phyloP scores from a whole-genome alignment of 2,113 vertebrate genomes.

The Capreolus pygargus region DNA sequence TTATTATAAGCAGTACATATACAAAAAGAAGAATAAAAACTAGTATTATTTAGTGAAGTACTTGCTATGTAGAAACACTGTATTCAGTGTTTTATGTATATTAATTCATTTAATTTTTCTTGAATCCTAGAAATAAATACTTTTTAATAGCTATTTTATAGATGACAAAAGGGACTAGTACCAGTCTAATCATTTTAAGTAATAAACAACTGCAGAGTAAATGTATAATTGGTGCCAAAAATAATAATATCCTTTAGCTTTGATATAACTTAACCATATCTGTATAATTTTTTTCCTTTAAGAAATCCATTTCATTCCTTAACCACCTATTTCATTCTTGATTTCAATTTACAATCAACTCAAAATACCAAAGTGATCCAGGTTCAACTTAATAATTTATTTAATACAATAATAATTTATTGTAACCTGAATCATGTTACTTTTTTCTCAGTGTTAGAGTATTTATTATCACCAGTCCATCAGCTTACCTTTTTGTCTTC shows the following conservation, averaged over 20 bases:
- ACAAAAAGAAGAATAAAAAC: background rate
- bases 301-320: background rate
- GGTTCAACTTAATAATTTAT: background rate
- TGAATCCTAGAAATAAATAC: background rate
- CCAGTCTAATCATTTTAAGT: background rate
- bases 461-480: background rate
- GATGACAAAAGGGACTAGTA: background rate
- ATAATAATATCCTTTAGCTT: background rate
- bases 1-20: background rate
- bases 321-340: background rate
- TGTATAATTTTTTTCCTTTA: background rate
- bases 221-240: background rate
- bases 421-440: background rate
- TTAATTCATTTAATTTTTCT: background rate
- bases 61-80: background rate
- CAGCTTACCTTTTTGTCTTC: background rate
- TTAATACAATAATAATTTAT: background rate
- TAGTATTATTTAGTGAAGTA: background rate
- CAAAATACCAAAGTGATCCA: background rate
- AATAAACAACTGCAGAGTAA: background rate
- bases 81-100: background rate
- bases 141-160: background rate
- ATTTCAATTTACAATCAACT: conserved; percentile 21
- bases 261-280: background rate
- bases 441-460: background rate